Conservation (phyloP, 2,797 vertebrate genomes). For the Morelia viridis region DNA sequence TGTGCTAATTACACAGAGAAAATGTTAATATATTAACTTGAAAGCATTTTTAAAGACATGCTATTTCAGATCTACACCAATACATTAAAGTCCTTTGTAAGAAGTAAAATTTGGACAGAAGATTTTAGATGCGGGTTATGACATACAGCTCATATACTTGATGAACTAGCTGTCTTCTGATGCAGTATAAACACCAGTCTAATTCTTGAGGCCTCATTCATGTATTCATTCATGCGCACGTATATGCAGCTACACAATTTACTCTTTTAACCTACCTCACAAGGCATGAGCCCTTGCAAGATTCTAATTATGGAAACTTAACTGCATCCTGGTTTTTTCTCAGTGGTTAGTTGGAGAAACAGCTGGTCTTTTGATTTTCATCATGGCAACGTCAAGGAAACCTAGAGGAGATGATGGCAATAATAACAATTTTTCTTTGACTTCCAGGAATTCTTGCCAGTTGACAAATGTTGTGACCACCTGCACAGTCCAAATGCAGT, state of each 20-base stretch:
- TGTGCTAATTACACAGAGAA: background rate
- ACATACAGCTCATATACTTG: background rate
- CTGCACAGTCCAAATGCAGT: too few relatives aligned
- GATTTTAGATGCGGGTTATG: background rate
- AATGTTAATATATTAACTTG: background rate
- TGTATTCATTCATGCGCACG: background rate
- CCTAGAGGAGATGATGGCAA: too few relatives aligned
- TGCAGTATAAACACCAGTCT: background rate
- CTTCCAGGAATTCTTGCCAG: too few relatives aligned
- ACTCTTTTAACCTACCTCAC: background rate
- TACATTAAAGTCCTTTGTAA: background rate
- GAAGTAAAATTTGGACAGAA: background rate
- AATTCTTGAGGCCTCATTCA: background rate
- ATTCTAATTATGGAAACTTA: background rate
- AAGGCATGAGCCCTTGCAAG: background rate
- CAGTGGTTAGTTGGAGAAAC: background rate
- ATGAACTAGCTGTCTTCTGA: background rate
- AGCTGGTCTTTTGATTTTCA: background rate
- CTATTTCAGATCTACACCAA: background rate
- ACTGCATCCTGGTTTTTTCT: background rate
- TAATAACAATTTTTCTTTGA: too few relatives aligned
- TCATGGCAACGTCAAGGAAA: background rate
- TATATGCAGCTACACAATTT: background rate
- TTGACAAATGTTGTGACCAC: too few relatives aligned
- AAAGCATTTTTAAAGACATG: background rate